Evolutionary conservation across 2,888 invertebrate species (phyloP), one percentile per base, ranked within the genome.

Genomic region (Andrena chrysosceles): DNA sequence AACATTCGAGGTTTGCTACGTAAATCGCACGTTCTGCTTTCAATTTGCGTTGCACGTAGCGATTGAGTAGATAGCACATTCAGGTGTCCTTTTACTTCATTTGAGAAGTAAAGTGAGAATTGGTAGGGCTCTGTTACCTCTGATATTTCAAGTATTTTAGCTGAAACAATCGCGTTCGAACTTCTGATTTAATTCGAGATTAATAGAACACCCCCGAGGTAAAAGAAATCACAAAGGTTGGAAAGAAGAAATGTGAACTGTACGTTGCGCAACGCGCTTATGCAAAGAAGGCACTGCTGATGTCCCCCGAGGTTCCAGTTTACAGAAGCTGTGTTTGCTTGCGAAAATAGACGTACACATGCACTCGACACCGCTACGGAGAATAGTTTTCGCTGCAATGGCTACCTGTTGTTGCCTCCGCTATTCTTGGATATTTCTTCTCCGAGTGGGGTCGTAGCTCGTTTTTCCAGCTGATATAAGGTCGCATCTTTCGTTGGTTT

Each of bases 401-500:
- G 31, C 59, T 59, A 70, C 67, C 62, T 67, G 76, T 70, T 73
- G 42, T 56, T 62, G 66, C 8, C 10, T 56, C n/a, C 7, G 56
- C 68, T 84, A 84, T 86, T 86, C 84, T 82, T 33, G 64, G 56
- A 59, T 20, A 26, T 73, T 63, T 64, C 13, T 49, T 60, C 59
- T 67, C 52, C 49, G 62, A 77, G 64, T 62, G 77, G 74, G 73
- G 77, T 79, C 63, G 26, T 16, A 31, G 26, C 8, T 68, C 8
- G 26, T 71, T 59, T 33, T 52, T 48, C 48, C 16, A 64, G n/a
- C 13, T 48, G 23, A 77, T 86, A 86, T 86, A 86, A 86, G 54
- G 59, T 52, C 77, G 42, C 31, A 6, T 31, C 63, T 26, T 35
- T n/a, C 52, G 31, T 4, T 23, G 2, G 2, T 42, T 48, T 52